Conservation (phyloP, 2,113 vertebrate genomes). For the Dipodomys spectabilis region DNA sequence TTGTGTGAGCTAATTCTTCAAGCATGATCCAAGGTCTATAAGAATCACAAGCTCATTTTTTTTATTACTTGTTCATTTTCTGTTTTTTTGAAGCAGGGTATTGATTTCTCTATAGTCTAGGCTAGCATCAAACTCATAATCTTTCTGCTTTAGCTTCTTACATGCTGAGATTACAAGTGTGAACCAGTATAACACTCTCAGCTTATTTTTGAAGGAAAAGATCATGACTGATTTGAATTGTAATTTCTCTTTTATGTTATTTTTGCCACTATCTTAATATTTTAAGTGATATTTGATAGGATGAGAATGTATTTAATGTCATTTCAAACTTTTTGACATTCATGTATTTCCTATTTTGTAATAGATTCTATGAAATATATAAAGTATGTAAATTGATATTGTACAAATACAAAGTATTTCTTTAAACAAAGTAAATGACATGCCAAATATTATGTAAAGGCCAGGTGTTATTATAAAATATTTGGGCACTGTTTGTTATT, state of each 20-base stretch:
- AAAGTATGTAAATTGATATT: conserved; percentile 50
- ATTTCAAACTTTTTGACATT: conserved; percentile 28
- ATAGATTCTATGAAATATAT: conserved; percentile 8
- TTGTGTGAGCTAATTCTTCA: conserved; percentile 21
- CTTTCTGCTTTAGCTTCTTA: background rate
- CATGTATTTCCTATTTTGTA: conserved; percentile 29
- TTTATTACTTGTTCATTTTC: background rate
- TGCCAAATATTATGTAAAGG: background rate
- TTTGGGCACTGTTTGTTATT: background rate
- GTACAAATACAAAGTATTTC: conserved; percentile 42
- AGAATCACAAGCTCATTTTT: background rate
- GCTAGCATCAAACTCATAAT: background rate
- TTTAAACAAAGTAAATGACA: conserved; percentile 47
- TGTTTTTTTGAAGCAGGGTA: background rate
- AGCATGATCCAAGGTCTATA: background rate
- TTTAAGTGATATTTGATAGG: conserved; percentile 38
- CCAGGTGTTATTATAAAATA: background rate
- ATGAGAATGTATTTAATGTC: conserved; percentile 30
- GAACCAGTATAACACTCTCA: background rate
- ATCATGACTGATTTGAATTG: conserved; percentile 24
- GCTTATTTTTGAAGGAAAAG: conserved; percentile 58
- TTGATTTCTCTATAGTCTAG: background rate
- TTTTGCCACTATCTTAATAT: conserved; percentile 57
- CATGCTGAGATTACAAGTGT: background rate
- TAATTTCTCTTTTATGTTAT: background rate